Base-by-base conservation (phyloP, 2,888 invertebrate genomes). In the Furcula furcula region DNA sequence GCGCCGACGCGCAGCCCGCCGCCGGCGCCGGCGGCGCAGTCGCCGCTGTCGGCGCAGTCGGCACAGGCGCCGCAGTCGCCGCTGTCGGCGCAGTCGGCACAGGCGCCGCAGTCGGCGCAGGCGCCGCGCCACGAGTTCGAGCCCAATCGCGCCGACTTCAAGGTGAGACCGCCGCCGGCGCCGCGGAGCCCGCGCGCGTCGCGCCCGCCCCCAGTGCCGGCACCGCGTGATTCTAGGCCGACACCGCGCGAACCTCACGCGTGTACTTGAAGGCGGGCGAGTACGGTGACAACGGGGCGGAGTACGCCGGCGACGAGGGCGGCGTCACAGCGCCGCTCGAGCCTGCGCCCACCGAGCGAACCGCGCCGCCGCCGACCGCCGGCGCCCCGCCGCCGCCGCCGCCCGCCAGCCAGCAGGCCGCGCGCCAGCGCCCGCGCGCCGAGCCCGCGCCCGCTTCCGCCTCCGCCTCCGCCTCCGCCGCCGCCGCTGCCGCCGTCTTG, bases 211-310 rank as follows among this genome's bases (percentile, higher is more conserved):
- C 31, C 22, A 36, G 38, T 36, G 46, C 29, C 46, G 48, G 28
- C 51, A 42, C 36, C 40, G 39, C 46, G 50, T 53, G 55, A 54
- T 59, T 59, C 45, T 46, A 55, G 49, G 41, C 46, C 35, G 52
- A 31, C 19, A 41, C 33, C 37, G 50, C 52, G 58, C 53, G 48
- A 57, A 38, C 56, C 46, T 40, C 60, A 46, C 55, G 60, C 55
- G 54, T 62, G 51, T 61, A 53, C 57, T 65, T 60, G 60, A 65
- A 82, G 82, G 75, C 75, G 59, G 83, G 82, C 50, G 83, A 82
- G 66, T 82, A 82, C 68, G 82, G 79, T 23, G 82, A 81, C 69
- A 74, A 76, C 65, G 81, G 60, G 46, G 75, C 70, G 11, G 79
- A 78, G 19, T 81, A 81, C 66, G 65, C 44, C 41, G 57, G 55